Percentiles rank a stretch among this genome's conserved stretches.
phyloP scores from a whole-genome alignment of 1,140 invertebrate genomes.

The Brachionus rubens region DNA sequence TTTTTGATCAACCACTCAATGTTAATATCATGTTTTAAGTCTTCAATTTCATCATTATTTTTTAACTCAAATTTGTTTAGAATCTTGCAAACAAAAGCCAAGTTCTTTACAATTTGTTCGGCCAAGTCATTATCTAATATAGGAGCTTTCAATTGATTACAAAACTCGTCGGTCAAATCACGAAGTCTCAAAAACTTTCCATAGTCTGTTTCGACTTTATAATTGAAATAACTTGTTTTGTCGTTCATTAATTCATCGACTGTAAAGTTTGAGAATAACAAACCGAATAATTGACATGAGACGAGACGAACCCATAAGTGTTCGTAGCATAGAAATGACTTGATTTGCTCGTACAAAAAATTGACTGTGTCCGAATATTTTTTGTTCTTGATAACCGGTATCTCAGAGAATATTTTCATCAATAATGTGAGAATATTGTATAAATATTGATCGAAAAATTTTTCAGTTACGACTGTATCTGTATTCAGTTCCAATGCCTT shows the following conservation, averaged over 20 bases:
- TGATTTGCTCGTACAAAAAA: slow-evolving; percentile 62
- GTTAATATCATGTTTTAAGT: slow-evolving; percentile 51
- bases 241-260: slow-evolving; percentile 63
- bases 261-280: slow-evolving; percentile 68
- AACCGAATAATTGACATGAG: slow-evolving; percentile 71
- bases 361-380: slow-evolving; percentile 59
- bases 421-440: slow-evolving; percentile 63
- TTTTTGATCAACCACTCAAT: slow-evolving; percentile 52
- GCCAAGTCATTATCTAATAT: slow-evolving; percentile 53
- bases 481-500: not conserved
- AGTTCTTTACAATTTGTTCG: slow-evolving; percentile 67
- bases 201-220: slow-evolving; percentile 46
- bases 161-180: slow-evolving; percentile 70
- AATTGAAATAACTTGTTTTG: slow-evolving; percentile 46
- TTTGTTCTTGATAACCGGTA: slow-evolving; percentile 62
- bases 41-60: slow-evolving; percentile 50
- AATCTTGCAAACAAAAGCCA: slow-evolving; percentile 69
- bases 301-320: slow-evolving; percentile 73
- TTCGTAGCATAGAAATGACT: slow-evolving; percentile 63
- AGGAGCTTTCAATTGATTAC: slow-evolving; percentile 69
- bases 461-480: not conserved
- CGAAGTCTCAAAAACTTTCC: slow-evolving; percentile 61
- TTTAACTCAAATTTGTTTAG: slow-evolving; percentile 60
- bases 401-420: slow-evolving; percentile 65
- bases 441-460: slow-evolving; percentile 46